A percentile compares a stretch with the other conserved stretches of the same genome.
Conservation (phyloP, 2,113 vertebrate genomes). For the Chaetura pelagica region DNA sequence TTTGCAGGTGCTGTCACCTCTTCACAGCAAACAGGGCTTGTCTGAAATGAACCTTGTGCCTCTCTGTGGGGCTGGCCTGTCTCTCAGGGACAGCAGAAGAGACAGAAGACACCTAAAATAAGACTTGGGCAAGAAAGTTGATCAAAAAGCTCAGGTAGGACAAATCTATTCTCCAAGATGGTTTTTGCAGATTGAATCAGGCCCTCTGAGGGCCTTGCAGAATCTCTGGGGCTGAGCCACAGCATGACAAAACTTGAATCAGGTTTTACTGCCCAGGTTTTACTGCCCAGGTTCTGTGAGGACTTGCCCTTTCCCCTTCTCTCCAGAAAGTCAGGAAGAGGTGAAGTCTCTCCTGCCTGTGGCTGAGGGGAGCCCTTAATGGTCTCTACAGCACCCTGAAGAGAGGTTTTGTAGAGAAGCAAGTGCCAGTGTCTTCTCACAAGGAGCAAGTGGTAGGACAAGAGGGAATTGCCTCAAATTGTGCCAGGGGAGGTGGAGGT, state of each 20-base stretch:
- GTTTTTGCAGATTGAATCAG: background rate
- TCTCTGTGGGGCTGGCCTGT: background rate
- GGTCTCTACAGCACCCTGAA: no score
- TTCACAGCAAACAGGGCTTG: background rate
- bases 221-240: background rate
- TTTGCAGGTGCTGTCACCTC: background rate
- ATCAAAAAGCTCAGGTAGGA: background rate
- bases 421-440: no score
- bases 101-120: rapidly evolving
- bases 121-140: background rate
- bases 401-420: no score
- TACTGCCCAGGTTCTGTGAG: background rate
- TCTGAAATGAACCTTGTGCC: background rate
- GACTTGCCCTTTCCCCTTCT: background rate
- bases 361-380: no score
- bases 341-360: background rate
- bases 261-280: background rate
- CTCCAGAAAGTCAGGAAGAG: background rate
- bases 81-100: background rate
- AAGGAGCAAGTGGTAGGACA: no score
- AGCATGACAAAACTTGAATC: background rate
- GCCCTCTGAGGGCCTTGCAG: rapidly evolving
- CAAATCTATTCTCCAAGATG: background rate
- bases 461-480: no score
- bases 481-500: no score